Conservation (phyloP, 2,888 invertebrate species). For the Heliconius cydno region DNA sequence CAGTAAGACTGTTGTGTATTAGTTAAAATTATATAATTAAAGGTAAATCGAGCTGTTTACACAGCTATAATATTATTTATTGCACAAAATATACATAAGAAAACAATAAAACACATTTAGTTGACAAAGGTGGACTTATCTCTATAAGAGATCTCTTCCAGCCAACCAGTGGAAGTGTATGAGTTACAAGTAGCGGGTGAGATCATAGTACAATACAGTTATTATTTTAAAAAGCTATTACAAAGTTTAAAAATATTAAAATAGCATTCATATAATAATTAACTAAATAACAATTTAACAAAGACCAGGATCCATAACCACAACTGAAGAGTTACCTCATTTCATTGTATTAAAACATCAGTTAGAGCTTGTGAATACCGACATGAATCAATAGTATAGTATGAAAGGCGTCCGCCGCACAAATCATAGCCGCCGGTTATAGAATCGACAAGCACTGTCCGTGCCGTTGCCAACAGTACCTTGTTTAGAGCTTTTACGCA, state of each 20-base stretch:
- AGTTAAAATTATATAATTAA: no score
- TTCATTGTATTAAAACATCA: constrained; percentile 32
- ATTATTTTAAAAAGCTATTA: no score
- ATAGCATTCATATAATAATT: background rate
- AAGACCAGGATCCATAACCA: background rate
- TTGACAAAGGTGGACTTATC: no score
- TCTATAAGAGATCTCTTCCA: no score
- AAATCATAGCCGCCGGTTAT: constrained; percentile 39
- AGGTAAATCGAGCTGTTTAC: no score
- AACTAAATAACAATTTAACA: background rate
- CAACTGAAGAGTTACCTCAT: background rate
- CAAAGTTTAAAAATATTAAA: background rate
- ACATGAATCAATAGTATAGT: constrained; percentile 36
- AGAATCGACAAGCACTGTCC: constrained; percentile 37
- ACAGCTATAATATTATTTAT: no score
- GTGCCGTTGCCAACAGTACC: constrained; percentile 28
- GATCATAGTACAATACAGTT: no score
- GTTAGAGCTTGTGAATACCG: constrained; percentile 35
- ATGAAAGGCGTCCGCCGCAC: constrained; percentile 36
- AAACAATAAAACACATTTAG: no score
- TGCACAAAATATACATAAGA: no score
- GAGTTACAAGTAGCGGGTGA: no score
- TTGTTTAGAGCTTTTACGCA: constrained; percentile 21
- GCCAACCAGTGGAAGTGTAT: no score
- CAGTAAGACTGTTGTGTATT: no score